Base-by-base conservation (phyloP, 2,888 invertebrate species). In the Dione vanillae region DNA sequence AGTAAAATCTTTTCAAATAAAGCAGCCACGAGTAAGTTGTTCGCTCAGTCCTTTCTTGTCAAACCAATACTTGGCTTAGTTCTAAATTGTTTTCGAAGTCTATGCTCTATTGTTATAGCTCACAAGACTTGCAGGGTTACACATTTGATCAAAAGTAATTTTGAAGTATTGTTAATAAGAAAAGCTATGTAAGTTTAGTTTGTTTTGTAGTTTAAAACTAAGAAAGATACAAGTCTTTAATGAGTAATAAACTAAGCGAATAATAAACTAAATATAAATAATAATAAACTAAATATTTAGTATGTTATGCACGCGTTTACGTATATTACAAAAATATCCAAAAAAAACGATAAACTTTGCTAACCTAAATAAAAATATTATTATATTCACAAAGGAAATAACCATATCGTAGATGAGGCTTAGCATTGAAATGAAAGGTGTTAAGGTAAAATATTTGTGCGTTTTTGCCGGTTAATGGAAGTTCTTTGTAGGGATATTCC, bases 391-490 rank as follows among this genome's bases (percentile, higher is more conserved):
- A 61, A 43, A 61, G 27, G 20, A 45, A 61, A 61, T 61, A 61
- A 45, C 35, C 64, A 64, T 64, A 49, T 69, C 65, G 61, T 65
- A 75, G 73, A 73, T 72, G 71, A 74, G 67, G 70, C 69, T 70
- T 62, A 70, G 72, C 51, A 70, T 71, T 74, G 73, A 75, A 77
- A 74, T 73, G 73, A 74, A 76, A 79, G 78, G 81, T 75, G 79
- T 79, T 77, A 83, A 82, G 82, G 82, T 80, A 79, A 82, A 83
- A 81, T 79, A 79, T 80, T 86, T 82, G 80, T 81, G 82, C 84
- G 81, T 92, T 90, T 85, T 89, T 90, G 85, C 83, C 86, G 85
- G 88, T 86, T 91, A 92, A 92, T 92, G 92, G 92, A 92, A 91
- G 88, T 89, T 93, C 92, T 92, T 92, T 92, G 91, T 92, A 87